A percentile compares a stretch with the other conserved stretches of the same genome.
Conservation (phyloP, 2,797 vertebrate species). For the Arrhamphus sclerolepis region DNA sequence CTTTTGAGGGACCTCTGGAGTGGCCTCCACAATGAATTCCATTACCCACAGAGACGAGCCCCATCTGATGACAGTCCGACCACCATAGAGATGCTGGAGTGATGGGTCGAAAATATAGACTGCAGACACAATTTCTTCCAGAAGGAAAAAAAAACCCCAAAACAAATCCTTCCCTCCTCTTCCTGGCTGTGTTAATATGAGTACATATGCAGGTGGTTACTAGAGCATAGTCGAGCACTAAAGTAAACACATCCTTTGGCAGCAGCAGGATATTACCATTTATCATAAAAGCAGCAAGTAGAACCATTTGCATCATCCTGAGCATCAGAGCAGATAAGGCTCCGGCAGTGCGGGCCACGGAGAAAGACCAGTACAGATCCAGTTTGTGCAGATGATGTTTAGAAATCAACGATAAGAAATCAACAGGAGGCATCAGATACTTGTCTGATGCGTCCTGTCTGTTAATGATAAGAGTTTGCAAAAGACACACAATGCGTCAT, state of each 20-base stretch:
- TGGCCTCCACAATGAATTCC: conserved; percentile 42
- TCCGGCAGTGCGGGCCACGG: conserved; percentile 28
- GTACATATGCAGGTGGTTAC: conserved; percentile 13
- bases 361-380: conserved; percentile 30
- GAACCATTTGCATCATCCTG: conserved; percentile 47
- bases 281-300: conserved; percentile 54
- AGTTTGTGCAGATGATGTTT: conserved; percentile 33
- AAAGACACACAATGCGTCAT: too few relatives aligned
- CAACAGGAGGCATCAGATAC: conserved; percentile 18
- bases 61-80: conserved; percentile 32
- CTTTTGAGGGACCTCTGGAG: conserved; percentile 52
- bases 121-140: conserved; percentile 19
- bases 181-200: conserved; percentile 21
- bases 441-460: conserved; percentile 1
- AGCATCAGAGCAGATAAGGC: conserved; percentile 24
- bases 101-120: conserved; percentile 52
- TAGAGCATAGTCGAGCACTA: conserved; percentile 21
- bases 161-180: neutral
- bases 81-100: conserved; percentile 29
- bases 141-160: conserved; percentile 1
- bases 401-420: conserved; percentile 9
- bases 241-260: conserved; percentile 59
- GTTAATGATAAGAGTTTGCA: too few relatives aligned
- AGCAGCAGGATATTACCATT: conserved; percentile 52
- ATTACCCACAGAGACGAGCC: conserved; percentile 44